phyloP scores from a whole-genome alignment of 2,113 vertebrate species.

The Pterocles burchelli region DNA sequence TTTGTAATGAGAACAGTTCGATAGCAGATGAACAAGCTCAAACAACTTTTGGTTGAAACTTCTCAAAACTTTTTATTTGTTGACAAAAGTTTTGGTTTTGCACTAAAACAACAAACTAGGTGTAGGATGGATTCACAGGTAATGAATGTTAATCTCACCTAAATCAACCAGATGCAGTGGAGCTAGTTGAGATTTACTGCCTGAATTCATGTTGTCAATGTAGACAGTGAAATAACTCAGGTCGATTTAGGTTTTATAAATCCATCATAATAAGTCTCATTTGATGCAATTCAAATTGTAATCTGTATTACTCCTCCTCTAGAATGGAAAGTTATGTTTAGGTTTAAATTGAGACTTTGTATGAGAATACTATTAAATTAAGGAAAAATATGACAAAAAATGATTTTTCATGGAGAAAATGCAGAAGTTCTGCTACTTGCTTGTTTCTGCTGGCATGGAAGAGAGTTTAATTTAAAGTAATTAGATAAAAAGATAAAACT shows the following conservation, averaged over 20 bases:
- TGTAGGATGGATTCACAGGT: not conserved
- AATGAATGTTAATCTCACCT: not conserved
- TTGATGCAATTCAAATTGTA: not conserved
- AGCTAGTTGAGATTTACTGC: not conserved
- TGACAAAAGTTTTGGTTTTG: not conserved
- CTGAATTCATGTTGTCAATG: not conserved
- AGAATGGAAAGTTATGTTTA: not conserved
- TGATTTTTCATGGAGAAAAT: not conserved
- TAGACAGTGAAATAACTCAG: not conserved
- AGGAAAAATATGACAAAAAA: not conserved
- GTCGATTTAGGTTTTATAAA: not conserved
- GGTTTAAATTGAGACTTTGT: not conserved
- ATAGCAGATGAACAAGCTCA: not conserved
- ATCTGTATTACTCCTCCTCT: not conserved
- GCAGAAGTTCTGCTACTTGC: not conserved
- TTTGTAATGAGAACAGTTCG: not conserved
- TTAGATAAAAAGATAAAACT: not conserved
- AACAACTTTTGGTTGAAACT: not conserved
- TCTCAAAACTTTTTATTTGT: not conserved
- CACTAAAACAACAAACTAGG: not conserved
- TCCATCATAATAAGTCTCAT: not conserved
- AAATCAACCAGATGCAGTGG: not conserved
- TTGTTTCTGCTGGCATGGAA: not conserved
- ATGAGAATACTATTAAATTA: not conserved
- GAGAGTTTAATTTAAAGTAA: not conserved